Evolutionary conservation across 2,113 vertebrate genomes (phyloP).

Genomic region (Lethenteron reissneri): DNA sequence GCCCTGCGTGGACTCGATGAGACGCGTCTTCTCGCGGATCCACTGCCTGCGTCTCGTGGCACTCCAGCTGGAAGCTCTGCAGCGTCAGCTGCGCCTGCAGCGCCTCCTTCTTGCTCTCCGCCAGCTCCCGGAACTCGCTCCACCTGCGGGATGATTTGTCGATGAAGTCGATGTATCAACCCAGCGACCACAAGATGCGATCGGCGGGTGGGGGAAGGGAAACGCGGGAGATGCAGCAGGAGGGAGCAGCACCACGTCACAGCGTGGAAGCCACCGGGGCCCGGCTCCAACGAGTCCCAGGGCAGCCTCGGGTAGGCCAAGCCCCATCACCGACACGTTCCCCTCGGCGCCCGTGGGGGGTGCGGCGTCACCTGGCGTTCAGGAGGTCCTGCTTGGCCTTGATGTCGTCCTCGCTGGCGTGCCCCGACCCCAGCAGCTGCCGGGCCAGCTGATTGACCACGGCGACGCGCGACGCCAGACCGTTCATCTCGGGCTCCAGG

Average conservation of each 20-base stretch:
- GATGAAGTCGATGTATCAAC: too few species aligned
- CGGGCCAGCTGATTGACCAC: slow-evolving; percentile 47
- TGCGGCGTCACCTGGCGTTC: slow-evolving; percentile 22
- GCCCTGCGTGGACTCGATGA: slow-evolving; percentile 67
- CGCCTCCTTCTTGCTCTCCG: slow-evolving; percentile 46
- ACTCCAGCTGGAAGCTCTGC: slow-evolving; percentile 80
- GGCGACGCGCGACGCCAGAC: slow-evolving; percentile 33
- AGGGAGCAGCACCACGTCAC: too few species aligned
- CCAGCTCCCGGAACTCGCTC: slow-evolving; percentile 48
- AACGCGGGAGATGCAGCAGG: too few species aligned
- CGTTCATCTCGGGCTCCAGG: slow-evolving; percentile 78
- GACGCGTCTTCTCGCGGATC: slow-evolving; percentile 88
- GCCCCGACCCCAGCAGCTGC: slow-evolving; percentile 40
- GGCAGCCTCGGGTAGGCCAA: too few species aligned
- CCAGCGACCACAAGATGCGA: too few species aligned
- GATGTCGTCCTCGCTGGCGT: slow-evolving; percentile 44
- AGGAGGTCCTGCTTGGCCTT: slow-evolving; percentile 46
- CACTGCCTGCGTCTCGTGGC: slow-evolving; percentile 66
- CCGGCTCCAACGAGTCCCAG: too few species aligned
- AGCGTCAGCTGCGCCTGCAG: slow-evolving; percentile 61
- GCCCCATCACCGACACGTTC: too few species aligned
- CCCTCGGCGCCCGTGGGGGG: too few species aligned
- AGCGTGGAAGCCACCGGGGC: too few species aligned
- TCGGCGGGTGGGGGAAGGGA: too few species aligned
- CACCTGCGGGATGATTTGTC: slow-evolving; percentile 27